Base-by-base conservation (phyloP, 2,888 invertebrate genomes). In the Trachelus tabidus region DNA sequence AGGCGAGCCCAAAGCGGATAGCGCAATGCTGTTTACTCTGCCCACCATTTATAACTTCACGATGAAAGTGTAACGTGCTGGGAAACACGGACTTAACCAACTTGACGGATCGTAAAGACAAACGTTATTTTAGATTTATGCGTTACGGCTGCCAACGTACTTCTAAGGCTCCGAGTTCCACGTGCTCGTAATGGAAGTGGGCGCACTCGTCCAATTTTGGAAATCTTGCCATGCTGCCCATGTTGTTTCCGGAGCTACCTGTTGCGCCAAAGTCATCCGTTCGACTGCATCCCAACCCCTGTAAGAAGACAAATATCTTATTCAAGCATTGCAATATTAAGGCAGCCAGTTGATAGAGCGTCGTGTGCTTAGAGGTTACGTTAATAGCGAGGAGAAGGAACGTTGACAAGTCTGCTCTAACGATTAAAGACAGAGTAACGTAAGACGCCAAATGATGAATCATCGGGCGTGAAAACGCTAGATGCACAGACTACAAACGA, bases 161-260 rank as follows among this genome's bases (percentile, higher is more conserved):
- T 92, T 94, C 93, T 76, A 95, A 92, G 0, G 95, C 95, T n/a
- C 97, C 96, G 84, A 99, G 93, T 84, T 97, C 96, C 31, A 98
- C 98, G 84, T 97, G 94, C 90, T 99, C 98, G 92, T 99, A 99
- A 92, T 99, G 99, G 92, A 99, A 99, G 92, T 99, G 99, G 9
- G 98, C 98, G 92, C 99, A 99, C 91, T 99, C 98, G 92, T 98
- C 98, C 81, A 99, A 94, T 90, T 96, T 96, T 76, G 97, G 97
- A 92, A 97, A 97, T 80, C 91, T 88, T 77, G 91, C 91, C 68
- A 89, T 88, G 83, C 90, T 90, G 77, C 89, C 89, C 88, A 88
- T 89, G 83, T 89, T 90, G 85, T 89, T 88, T 81, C 89, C 89
- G 68, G 89, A 89, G 82, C 89, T 89, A 73, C 89, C 86, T 75